phyloP scores from a whole-genome alignment of 2,113 vertebrate genomes.

The Onychostruthus taczanowskii region DNA sequence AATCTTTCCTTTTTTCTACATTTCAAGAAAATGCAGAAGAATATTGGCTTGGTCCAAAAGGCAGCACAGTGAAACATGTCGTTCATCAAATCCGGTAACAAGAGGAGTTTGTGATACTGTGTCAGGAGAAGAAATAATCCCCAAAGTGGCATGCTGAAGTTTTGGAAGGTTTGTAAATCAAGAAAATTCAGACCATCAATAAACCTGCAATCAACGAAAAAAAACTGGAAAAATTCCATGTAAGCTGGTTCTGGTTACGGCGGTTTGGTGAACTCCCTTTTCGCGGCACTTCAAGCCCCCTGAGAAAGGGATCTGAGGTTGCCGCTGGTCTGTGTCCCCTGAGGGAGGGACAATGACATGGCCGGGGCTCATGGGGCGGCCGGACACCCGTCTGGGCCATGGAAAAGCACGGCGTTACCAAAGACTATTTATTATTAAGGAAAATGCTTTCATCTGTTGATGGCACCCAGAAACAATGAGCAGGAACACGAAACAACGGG shows the following conservation, averaged over 20 bases:
- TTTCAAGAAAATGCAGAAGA: constrained; percentile 27
- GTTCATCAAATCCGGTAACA: neutral
- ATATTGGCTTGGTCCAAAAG: neutral
- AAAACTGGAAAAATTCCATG: neutral
- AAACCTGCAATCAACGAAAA: neutral
- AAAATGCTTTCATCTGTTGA: constrained; percentile 31
- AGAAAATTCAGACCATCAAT: neutral
- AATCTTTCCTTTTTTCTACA: neutral
- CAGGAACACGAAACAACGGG: constrained; percentile 30
- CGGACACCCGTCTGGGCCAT: neutral
- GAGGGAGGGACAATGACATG: neutral
- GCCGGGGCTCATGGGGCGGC: neutral
- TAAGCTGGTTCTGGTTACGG: neutral
- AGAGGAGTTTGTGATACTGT: neutral
- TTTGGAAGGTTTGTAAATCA: neutral
- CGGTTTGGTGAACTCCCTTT: neutral
- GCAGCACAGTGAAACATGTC: neutral
- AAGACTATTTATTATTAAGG: constrained; percentile 27
- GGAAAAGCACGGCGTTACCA: neutral
- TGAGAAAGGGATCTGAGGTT: neutral
- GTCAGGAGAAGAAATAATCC: constrained; percentile 2
- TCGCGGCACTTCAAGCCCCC: neutral
- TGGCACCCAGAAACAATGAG: constrained; percentile 44
- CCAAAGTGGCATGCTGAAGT: neutral
- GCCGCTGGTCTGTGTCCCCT: neutral